Base-by-base conservation (phyloP, 2,797 vertebrate genomes). In the Pangasius krempfi region DNA sequence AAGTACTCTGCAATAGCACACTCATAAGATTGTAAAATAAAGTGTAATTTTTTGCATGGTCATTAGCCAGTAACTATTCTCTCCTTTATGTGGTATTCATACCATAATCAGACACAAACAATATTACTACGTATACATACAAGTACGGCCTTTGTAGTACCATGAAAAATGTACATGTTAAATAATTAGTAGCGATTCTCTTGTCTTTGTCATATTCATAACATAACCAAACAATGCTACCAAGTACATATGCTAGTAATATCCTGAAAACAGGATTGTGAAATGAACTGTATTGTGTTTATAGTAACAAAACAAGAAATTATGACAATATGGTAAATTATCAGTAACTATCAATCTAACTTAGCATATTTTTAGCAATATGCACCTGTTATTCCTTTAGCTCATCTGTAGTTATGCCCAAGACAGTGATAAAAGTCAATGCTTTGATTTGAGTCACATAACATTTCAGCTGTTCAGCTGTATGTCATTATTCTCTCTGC, bases 401-500 rank as follows among this genome's bases (percentile, higher is more conserved):
- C 70, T 6, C 13, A 76, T n/a, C 44, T 76, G 25, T n/a, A 76
- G 44, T 50, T 50, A 52, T 27, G 5, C 10, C 47, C 30, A 58
- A n/a, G 27, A 66, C 44, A 52, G 16, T 66, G 62, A 50, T 66
- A 22, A 68, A 66, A 50, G 44, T 2, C 18, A 37, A 13, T 58
- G 78, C 10, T 37, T 37, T 54, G 50, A 58, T 81, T 58, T 22
- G 52, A 37, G 20, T 81, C 22, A 37, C 10, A 80, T 56, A 52
- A 58, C 78, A 81, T 37, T 58, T 80, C 40, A 81, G 18, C 86
- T 75, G 82, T 30, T n/a, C 60, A 14, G 64, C 60, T 83, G 33
- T 76, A 40, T 66, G 30, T 44, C 80, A n/a, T n/a, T 64, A 44
- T 88, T 91, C 58, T 84, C 78, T 58, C 66, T 54, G 56, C 78